Base-by-base conservation (phyloP, 2,113 vertebrate species). In the Ia io region DNA sequence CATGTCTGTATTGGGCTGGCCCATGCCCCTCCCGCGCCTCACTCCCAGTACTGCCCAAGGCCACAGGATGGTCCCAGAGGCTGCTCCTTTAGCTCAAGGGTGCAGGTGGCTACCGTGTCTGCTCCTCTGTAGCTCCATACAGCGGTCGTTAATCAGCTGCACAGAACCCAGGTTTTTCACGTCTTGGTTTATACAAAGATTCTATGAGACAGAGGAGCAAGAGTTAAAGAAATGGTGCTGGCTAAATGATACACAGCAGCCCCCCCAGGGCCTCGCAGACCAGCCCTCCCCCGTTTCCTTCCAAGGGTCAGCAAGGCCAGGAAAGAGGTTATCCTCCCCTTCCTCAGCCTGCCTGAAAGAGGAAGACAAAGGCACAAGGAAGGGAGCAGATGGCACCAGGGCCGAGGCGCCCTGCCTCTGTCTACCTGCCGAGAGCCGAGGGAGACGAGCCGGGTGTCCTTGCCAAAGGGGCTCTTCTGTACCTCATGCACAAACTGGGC, bases 401-500 rank as follows among this genome's bases (percentile, higher is more conserved):
- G 37, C 44, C 1, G 4, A 70, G 16, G 28, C 17, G 0, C 22
- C 7, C 40, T 7, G 25, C 10, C 42, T 13, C 71, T 3, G 13
- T 73, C 0, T 97, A 99, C 99, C 99, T 99, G 99, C 94, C 99
- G 98, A 79, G 99, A 99, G 59, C 99, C 99, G 56, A 99, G 98
- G 10, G 98, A 98, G 35, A 99, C 99, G 77, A 99, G 96, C 71
- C 98, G 98, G 1, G 98, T 98, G 67, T 98, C 98, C 89, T 98
- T 98, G 94, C 98, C 98, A 78, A 99, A 99, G 9, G 99, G 99
- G 91, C 99, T 99, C 97, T 99, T 99, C 96, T 99, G 99, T 22
- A 99, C 99, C 95, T 99, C 99, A 0, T 88, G 99, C 65, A 99
- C 99, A 95, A 99, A 99, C 97, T 99, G 99, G 56, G 99, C 98